Conservation (phyloP, 2,113 vertebrate genomes). For the Lanius collurio region DNA sequence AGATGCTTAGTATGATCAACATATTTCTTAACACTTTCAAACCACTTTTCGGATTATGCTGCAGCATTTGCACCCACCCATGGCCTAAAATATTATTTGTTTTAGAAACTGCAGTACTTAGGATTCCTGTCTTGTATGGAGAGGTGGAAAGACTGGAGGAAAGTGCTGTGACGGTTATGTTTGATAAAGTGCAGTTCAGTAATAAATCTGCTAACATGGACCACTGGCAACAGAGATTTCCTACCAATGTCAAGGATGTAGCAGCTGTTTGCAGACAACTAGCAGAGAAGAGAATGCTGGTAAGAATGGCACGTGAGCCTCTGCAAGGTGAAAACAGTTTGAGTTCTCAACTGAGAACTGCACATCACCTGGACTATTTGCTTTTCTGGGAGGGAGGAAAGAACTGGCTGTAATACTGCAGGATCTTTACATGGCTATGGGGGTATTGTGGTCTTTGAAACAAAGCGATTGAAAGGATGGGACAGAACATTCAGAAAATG, state of each 20-base stretch:
- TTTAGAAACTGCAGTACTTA: constrained; percentile 86
- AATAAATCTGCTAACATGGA: constrained; percentile 88
- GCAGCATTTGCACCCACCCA: not conserved
- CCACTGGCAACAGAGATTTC: constrained; percentile 90
- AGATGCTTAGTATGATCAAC: not conserved
- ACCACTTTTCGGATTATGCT: not conserved
- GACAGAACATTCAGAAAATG: not conserved
- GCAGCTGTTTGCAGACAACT: constrained; percentile 88
- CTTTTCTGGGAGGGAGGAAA: not conserved
- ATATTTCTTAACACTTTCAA: not conserved
- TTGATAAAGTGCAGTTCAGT: constrained; percentile 87
- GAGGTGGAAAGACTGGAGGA: constrained; percentile 90
- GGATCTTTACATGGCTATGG: not conserved
- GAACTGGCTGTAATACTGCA: not conserved
- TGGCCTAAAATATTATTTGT: not conserved
- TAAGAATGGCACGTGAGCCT: constrained; percentile 44
- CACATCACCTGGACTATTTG: not conserved
- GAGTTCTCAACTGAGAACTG: not conserved
- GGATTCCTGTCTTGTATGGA: constrained; percentile 91
- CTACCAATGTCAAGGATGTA: constrained; percentile 88
- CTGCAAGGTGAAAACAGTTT: not conserved
- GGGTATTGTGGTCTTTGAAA: not conserved
- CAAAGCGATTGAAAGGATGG: not conserved
- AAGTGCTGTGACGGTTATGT: constrained; percentile 90
- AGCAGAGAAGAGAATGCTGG: constrained; percentile 86